Evolutionary conservation across 2,888 invertebrate species (phyloP).

Genomic region (Dusona sp.): DNA sequence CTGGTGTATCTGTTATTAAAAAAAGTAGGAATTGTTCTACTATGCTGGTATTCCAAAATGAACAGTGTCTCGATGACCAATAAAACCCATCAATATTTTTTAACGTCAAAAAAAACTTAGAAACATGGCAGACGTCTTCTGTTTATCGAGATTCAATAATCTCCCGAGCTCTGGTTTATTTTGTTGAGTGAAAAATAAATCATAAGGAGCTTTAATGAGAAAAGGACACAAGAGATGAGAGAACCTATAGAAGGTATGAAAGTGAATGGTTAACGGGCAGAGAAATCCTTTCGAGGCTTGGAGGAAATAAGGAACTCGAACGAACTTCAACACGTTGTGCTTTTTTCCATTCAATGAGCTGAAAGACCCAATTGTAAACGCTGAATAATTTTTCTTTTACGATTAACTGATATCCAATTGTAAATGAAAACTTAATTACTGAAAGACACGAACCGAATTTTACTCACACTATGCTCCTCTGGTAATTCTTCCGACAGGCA

Average conservation of each 20-base stretch:
- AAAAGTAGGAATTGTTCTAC: background rate
- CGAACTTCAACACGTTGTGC: conserved; percentile 78
- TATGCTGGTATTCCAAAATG: background rate
- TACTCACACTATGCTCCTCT: conserved; percentile 11
- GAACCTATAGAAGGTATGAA: conserved; percentile 26
- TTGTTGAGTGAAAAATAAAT: conserved; percentile 41
- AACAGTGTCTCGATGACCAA: background rate
- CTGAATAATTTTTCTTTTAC: too few relatives aligned
- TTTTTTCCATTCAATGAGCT: conserved; percentile 73
- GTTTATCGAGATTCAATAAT: background rate
- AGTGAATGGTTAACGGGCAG: conserved; percentile 63
- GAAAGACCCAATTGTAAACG: conserved; percentile 79
- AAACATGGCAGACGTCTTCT: background rate
- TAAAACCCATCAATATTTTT: background rate
- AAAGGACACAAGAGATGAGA: conserved; percentile 41
- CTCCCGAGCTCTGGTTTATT: conserved; percentile 29
- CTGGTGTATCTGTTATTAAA: background rate
- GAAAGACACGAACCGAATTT: conserved; percentile 73
- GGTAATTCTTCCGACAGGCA: conserved; percentile 41
- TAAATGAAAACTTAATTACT: conserved; percentile 84
- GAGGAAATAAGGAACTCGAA: conserved; percentile 82
- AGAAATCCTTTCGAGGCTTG: conserved; percentile 22
- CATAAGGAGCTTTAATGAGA: conserved; percentile 2
- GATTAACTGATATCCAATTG: too few relatives aligned
- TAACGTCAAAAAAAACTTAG: background rate